A percentile compares a stretch with the other conserved stretches of the same genome.
Conservation (phyloP, 2,888 invertebrate species). For the Cyrtodaria siliqua region DNA sequence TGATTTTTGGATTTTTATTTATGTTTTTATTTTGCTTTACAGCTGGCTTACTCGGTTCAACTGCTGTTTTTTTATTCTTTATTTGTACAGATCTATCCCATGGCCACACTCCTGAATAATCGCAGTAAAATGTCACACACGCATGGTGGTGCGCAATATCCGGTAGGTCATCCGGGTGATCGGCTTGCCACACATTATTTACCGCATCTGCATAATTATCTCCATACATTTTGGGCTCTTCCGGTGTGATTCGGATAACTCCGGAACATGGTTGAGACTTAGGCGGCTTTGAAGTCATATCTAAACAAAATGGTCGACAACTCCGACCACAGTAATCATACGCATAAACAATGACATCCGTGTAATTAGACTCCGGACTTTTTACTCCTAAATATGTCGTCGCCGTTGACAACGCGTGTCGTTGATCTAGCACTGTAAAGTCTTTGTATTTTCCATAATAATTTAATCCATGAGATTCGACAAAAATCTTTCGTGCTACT, state of each 20-base stretch:
- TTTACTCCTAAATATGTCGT: slow-evolving; percentile 61
- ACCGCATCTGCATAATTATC: slow-evolving; percentile 60
- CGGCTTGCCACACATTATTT: slow-evolving; percentile 53
- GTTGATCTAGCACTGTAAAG: slow-evolving; percentile 61
- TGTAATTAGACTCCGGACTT: slow-evolving; percentile 57
- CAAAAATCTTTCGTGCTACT: slow-evolving; percentile 53
- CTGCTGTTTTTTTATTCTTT: neutral
- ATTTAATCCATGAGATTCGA: slow-evolving; percentile 62
- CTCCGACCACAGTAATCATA: slow-evolving; percentile 62
- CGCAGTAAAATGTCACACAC: slow-evolving; percentile 61
- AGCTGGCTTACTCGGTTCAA: slow-evolving; percentile 2
- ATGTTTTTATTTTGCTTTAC: too few species aligned
- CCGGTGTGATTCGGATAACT: slow-evolving; percentile 53
- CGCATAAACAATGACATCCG: slow-evolving; percentile 61
- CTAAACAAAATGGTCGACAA: slow-evolving; percentile 58
- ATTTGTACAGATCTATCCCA: slow-evolving; percentile 49
- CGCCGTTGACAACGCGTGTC: slow-evolving; percentile 57
- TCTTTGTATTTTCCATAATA: slow-evolving; percentile 66
- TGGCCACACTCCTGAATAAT: slow-evolving; percentile 61
- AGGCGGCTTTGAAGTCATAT: slow-evolving; percentile 35
- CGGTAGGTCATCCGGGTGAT: slow-evolving; percentile 51
- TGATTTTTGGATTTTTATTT: too few species aligned
- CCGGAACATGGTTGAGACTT: slow-evolving; percentile 59
- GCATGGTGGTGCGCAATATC: slow-evolving; percentile 27
- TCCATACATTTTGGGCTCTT: slow-evolving; percentile 58